Conservation (phyloP, 2,797 vertebrate genomes). For the Myotis myotis region DNA sequence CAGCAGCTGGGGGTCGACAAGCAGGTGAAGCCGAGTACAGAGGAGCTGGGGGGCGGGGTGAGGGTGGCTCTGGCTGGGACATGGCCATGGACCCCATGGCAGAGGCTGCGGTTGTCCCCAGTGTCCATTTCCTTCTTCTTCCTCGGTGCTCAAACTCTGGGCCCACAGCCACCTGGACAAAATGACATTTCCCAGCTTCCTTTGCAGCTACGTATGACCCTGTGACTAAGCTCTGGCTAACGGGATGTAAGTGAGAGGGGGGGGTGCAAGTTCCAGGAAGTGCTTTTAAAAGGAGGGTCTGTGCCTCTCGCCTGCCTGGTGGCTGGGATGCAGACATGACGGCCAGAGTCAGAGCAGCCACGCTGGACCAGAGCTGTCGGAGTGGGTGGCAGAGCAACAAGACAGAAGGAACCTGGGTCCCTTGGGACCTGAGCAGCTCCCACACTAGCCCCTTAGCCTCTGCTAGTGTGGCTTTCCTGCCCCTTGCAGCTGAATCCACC, state of each 20-base stretch:
- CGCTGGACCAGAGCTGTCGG: not conserved
- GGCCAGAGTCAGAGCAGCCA: constrained; percentile 26
- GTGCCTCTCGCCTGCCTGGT: not conserved
- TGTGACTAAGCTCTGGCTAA: not conserved
- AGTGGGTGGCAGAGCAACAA: not conserved
- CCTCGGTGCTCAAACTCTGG: not conserved
- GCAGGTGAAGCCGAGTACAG: not conserved
- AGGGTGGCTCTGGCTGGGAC: not conserved
- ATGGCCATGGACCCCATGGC: too few species aligned
- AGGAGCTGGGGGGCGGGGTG: not conserved
- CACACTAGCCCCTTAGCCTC: not conserved
- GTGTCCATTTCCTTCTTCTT: not conserved
- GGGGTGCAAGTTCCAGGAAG: not conserved
- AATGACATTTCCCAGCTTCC: not conserved
- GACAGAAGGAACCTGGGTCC: not conserved
- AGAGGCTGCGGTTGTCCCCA: not conserved
- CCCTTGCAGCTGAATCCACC: not conserved
- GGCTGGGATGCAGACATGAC: not conserved
- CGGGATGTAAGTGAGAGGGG: too few species aligned
- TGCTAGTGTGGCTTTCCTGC: not conserved
- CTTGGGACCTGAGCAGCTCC: not conserved
- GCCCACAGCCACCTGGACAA: not conserved
- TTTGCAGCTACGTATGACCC: not conserved
- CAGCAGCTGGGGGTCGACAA: not conserved
- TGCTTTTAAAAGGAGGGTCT: not conserved